phyloP scores from a whole-genome alignment of 1,140 invertebrate species.

The Tetragnatha versicolor region DNA sequence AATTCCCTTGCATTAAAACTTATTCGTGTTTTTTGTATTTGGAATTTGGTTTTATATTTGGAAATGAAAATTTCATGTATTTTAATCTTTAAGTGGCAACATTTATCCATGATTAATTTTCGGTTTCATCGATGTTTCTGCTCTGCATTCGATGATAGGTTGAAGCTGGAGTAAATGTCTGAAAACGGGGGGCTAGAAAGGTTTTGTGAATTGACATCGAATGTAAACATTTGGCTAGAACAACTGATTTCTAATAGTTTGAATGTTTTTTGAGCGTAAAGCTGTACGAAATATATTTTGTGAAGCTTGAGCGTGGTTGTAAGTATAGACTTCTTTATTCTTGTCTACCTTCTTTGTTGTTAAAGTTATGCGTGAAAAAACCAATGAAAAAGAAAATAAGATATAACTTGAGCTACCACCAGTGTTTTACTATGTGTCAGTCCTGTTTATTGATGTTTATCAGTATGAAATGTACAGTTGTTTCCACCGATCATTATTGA shows the following conservation, averaged over 20 bases:
- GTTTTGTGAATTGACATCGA: conserved; percentile 25
- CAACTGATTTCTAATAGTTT: background rate
- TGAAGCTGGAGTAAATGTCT: conserved; percentile 33
- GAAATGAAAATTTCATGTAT: too few species aligned
- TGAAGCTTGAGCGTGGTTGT: background rate
- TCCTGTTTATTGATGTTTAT: background rate
- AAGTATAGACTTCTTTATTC: conserved; percentile 10
- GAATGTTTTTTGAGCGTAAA: background rate
- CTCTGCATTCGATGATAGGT: conserved; percentile 40
- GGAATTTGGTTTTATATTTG: too few species aligned
- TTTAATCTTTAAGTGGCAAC: too few species aligned
- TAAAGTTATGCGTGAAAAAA: conserved; percentile 18
- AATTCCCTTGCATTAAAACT: too few species aligned
- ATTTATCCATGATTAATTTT: too few species aligned
- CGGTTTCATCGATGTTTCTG: background rate
- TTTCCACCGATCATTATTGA: background rate
- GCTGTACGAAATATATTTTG: background rate
- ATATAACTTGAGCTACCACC: background rate
- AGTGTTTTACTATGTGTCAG: background rate
- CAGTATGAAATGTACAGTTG: background rate
- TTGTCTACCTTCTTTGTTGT: conserved; percentile 31
- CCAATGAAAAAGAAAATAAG: background rate
- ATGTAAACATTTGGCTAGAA: conserved; percentile 38
- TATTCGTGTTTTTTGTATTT: too few species aligned
- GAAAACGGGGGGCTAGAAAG: conserved; percentile 45